Evolutionary conservation across 1,140 invertebrate genomes (phyloP).

Genomic region (Aricia agestis): DNA sequence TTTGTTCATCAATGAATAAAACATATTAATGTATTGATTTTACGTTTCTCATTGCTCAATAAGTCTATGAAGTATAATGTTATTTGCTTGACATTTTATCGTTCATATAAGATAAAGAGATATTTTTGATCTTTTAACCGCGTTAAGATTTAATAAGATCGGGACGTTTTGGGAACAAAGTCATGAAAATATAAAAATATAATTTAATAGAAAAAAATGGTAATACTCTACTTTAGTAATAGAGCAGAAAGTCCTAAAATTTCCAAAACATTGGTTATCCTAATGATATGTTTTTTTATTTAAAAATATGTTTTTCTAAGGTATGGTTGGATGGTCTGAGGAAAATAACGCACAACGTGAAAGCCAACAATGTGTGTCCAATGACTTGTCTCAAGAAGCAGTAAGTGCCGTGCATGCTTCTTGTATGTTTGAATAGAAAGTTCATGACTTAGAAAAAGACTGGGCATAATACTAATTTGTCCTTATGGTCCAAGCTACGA

Average conservation of each 20-base stretch:
- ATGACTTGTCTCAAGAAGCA: constrained; percentile 99
- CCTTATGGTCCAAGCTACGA: too few species aligned
- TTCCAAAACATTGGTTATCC: too few species aligned
- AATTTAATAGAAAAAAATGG: not conserved
- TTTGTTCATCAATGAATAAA: not conserved
- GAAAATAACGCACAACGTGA: constrained; percentile 97
- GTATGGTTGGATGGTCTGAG: constrained; percentile 96
- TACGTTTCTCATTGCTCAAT: not conserved
- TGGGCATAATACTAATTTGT: too few species aligned
- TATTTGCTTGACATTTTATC: not conserved
- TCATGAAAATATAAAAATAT: too few species aligned
- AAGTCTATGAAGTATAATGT: not conserved
- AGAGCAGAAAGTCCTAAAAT: too few species aligned
- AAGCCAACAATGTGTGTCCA: constrained; percentile 99
- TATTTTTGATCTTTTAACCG: too few species aligned
- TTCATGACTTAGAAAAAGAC: too few species aligned
- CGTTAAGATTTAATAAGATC: not conserved
- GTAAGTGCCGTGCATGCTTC: constrained; percentile 82
- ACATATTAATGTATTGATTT: not conserved
- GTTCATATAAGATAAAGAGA: not conserved
- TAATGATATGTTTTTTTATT: too few species aligned
- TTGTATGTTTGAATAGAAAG: constrained; percentile 8
- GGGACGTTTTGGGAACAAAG: not conserved
- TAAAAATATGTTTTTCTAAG: constrained; percentile 73
- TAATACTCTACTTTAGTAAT: too few species aligned